A percentile compares a stretch with the other conserved stretches of the same genome.
phyloP scores from a whole-genome alignment of 2,113 vertebrate species.

The Brevimyrus niger region DNA sequence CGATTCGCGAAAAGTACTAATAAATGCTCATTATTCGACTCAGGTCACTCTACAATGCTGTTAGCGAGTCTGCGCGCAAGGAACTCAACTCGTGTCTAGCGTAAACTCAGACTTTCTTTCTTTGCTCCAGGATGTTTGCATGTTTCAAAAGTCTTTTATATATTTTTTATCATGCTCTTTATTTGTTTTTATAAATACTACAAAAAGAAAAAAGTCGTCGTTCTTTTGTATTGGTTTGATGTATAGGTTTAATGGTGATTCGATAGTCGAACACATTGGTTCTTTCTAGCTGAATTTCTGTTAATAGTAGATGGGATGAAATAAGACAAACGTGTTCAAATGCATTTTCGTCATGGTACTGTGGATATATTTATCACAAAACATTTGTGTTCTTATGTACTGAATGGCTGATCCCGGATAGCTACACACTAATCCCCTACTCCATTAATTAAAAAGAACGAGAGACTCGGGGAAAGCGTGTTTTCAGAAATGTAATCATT shows the following conservation, averaged over 20 bases:
- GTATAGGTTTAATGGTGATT: not conserved
- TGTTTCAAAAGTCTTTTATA: not conserved
- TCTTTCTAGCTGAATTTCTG: not conserved
- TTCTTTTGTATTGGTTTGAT: not conserved
- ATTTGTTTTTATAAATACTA: not conserved
- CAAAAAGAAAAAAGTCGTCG: not conserved
- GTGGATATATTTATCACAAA: slow-evolving; percentile 67
- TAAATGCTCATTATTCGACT: not conserved
- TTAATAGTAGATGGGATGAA: not conserved
- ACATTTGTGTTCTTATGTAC: slow-evolving; percentile 72
- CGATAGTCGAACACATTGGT: not conserved
- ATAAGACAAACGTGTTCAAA: not conserved
- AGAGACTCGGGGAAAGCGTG: slow-evolving; percentile 74
- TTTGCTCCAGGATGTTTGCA: not conserved
- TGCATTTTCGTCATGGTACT: slow-evolving; percentile 32
- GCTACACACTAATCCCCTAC: slow-evolving; percentile 75
- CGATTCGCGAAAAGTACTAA: not conserved
- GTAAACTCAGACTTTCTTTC: not conserved
- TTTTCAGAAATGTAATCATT: slow-evolving; percentile 82
- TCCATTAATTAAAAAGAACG: slow-evolving; percentile 84
- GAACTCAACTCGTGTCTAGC: not conserved
- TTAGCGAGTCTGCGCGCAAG: not conserved
- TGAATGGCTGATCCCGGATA: slow-evolving; percentile 77
- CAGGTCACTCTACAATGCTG: not conserved
- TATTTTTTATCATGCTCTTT: not conserved